Conservation (phyloP, 2,797 vertebrate genomes). For the Macropus fuliginosus region DNA sequence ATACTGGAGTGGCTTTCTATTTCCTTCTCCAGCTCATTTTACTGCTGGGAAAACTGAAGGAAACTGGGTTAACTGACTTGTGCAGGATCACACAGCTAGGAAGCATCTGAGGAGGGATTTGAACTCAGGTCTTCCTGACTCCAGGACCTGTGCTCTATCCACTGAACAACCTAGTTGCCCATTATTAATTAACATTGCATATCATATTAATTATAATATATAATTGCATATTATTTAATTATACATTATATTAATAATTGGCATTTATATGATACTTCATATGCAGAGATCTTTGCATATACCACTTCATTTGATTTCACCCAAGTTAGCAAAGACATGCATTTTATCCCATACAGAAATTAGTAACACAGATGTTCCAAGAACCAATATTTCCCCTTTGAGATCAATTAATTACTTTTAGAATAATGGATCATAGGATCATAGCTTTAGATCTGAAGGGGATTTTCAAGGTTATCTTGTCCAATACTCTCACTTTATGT, state of each 20-base stretch:
- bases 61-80: neutral
- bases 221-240: neutral
- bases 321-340: neutral
- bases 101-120: neutral
- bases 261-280: neutral
- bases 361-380: neutral
- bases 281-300: neutral
- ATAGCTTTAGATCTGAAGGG: slow-evolving; percentile 16
- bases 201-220: neutral
- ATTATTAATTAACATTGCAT: neutral
- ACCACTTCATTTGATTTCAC: neutral
- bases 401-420: slow-evolving; percentile 11
- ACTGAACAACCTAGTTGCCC: neutral
- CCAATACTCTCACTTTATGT: neutral
- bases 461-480: neutral
- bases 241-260: neutral
- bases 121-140: too few relatives aligned
- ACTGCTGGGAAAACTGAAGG: neutral
- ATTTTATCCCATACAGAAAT: neutral
- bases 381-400: neutral
- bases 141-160: neutral
- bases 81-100: neutral
- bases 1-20: neutral
- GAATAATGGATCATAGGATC: neutral
- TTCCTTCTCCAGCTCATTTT: neutral